Conservation (phyloP, 1,140 invertebrate species). For the Ectropis grisescens region DNA sequence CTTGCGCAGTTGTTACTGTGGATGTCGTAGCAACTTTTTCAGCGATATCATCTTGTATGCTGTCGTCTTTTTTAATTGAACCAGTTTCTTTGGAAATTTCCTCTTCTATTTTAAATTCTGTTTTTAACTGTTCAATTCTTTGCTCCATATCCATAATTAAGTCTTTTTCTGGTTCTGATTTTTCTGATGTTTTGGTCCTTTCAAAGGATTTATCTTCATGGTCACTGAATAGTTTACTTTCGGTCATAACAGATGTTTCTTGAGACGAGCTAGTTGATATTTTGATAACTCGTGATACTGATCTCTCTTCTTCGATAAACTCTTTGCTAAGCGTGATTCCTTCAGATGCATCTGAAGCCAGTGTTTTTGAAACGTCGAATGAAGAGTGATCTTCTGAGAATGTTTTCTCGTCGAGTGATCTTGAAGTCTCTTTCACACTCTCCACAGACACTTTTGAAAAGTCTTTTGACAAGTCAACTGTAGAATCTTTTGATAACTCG, state of each 20-base stretch:
- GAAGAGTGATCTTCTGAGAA: conserved; percentile 63
- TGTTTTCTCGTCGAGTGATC: conserved; percentile 59
- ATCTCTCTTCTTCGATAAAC: conserved; percentile 50
- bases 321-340: conserved; percentile 46
- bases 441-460: conserved; percentile 57
- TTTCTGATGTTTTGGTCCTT: conserved; percentile 29
- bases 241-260: conserved; percentile 49
- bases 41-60: not conserved
- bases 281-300: conserved; percentile 35
- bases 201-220: conserved; percentile 44
- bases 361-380: conserved; percentile 53
- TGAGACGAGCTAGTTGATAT: conserved; percentile 49
- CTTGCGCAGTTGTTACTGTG: not conserved
- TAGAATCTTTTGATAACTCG: conserved; percentile 61
- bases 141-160: conserved; percentile 24
- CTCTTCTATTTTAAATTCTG: conserved; percentile 22
- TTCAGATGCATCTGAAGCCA: conserved; percentile 59
- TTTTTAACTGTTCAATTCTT: conserved; percentile 21
- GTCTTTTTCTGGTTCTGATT: conserved; percentile 22
- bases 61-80: not conserved
- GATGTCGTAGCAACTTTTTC: not conserved
- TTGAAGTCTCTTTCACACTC: conserved; percentile 56
- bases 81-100: conserved; percentile 8
- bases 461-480: conserved; percentile 56
- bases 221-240: conserved; percentile 56